Conservation (phyloP, 1,140 invertebrate genomes). For the Bombus sylvicola region DNA sequence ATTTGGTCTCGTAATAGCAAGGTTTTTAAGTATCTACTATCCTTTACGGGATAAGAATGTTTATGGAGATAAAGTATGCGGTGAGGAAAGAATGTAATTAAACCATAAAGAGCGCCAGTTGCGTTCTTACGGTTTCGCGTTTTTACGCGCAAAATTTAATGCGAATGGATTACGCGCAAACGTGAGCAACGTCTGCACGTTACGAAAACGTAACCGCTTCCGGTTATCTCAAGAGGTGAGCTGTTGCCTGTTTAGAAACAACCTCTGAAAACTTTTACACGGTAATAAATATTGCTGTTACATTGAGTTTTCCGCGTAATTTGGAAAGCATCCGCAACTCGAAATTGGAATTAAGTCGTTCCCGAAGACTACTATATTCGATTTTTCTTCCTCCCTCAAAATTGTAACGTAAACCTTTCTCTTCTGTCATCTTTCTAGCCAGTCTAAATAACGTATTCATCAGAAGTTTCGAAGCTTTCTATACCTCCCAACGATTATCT, state of each 20-base stretch:
- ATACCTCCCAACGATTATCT: too few relatives aligned
- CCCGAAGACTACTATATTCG: neutral
- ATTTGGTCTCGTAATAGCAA: neutral
- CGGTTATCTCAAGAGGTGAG: neutral
- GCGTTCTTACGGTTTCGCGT: constrained; percentile 3
- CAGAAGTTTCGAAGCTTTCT: neutral
- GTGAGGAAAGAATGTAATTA: constrained; percentile 10
- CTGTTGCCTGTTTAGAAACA: neutral
- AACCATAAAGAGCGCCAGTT: neutral
- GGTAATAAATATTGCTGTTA: constrained; percentile 19
- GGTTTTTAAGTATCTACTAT: neutral
- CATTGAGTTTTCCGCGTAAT: constrained; percentile 5
- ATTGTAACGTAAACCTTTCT: neutral
- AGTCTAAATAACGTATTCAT: neutral
- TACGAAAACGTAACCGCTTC: neutral
- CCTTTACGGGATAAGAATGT: neutral
- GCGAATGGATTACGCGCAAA: constrained; percentile 16
- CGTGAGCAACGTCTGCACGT: neutral
- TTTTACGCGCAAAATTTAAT: constrained; percentile 26
- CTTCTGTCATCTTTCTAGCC: too few relatives aligned
- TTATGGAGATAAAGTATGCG: constrained; percentile 4
- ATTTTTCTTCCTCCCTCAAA: neutral
- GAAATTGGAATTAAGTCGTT: constrained; percentile 22
- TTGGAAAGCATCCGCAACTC: constrained; percentile 4
- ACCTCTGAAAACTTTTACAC: constrained; percentile 6